A percentile compares a stretch with the other conserved stretches of the same genome.
Evolutionary conservation across 1,140 invertebrate species (phyloP).

Genomic region (fruit fly (Drosophila melanogaster)): DNA sequence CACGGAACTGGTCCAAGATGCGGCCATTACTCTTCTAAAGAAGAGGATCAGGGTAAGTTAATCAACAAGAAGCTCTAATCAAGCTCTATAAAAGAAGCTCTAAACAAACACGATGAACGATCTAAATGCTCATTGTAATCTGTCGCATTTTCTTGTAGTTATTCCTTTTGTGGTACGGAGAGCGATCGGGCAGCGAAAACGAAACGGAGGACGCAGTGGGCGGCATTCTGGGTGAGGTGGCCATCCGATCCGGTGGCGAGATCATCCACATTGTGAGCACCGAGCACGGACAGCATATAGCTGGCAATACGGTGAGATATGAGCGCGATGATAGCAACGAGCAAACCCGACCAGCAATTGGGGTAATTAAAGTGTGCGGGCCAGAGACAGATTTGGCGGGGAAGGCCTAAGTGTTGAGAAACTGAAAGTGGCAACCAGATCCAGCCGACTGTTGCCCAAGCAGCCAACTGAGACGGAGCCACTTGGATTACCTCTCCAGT

Average conservation of each 20-base stretch:
- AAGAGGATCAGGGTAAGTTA: conserved; percentile 85
- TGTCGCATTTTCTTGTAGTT: conserved; percentile 12
- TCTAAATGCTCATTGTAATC: not conserved
- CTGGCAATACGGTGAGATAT: conserved; percentile 78
- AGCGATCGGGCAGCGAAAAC: conserved; percentile 69
- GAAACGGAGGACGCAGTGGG: conserved; percentile 78
- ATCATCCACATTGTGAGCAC: conserved; percentile 82
- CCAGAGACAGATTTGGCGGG: conserved; percentile 4
- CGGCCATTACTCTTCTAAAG: conserved; percentile 85
- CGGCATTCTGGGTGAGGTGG: conserved; percentile 76
- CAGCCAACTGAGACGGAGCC: conserved; percentile 76
- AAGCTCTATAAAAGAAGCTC: too few species aligned
- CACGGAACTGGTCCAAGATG: conserved; percentile 85
- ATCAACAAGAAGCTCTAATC: not conserved
- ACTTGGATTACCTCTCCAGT: conserved; percentile 72
- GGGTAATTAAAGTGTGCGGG: conserved; percentile 69
- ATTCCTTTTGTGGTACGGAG: conserved; percentile 70
- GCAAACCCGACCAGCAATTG: conserved; percentile 52
- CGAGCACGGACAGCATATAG: conserved; percentile 79
- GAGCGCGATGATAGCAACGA: conserved; percentile 24
- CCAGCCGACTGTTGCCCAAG: conserved; percentile 69
- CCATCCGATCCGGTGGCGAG: conserved; percentile 81
- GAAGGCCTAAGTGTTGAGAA: conserved; percentile 60
- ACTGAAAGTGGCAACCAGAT: conserved; percentile 36
- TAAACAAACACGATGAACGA: too few species aligned